Base-by-base conservation (phyloP, 2,797 vertebrate genomes). In the Erethizon dorsatum region DNA sequence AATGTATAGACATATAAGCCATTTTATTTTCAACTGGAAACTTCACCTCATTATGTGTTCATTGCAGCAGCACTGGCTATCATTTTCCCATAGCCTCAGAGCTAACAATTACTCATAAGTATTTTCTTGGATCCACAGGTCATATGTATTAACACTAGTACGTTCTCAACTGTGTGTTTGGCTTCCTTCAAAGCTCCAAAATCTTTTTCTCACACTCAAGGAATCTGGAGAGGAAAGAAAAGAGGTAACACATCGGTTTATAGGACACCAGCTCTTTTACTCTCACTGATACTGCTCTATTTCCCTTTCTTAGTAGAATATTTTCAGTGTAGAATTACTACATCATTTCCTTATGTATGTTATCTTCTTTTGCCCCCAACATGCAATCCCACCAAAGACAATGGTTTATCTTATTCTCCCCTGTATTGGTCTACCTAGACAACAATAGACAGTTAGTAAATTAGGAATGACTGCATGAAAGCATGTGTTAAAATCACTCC, bases 11-110 rank as follows among this genome's bases (percentile, higher is more conserved):
- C 73, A 26, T 37, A 88, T 83, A 87, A 83, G 73, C 78, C 10
- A 10, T 54, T 73, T 89, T 84, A 73, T 92, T 91, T 47, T 92
- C 86, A 54, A 69, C 31, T 91, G 61, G 73, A 96, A 89, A 73
- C 14, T 33, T 88, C 28, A 87, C 28, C 61, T 45, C 77, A 47
- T 61, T 61, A 41, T 45, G 31, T 87, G 54, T 86, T 50, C 65
- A 73, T 33, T 83, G 75, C 28, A 83, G 10, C 33, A 78, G 9
- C 69, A 41, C 45, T 37, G 10, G 52, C 47, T 94, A 14, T 63
- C 80, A 83, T 65, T 17, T 63, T 85, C 67, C 47, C 28, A 57
- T 31, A 63, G 15, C 15, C 63, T 94, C 75, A 92, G 73, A 82
- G 47, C 47, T 71, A 54, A 89, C 33, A 86, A 88, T 59, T 26